Evolutionary conservation across 2,113 vertebrate species (phyloP), one percentile per base, ranked within the genome.

Genomic region (Bungarus multicinctus): DNA sequence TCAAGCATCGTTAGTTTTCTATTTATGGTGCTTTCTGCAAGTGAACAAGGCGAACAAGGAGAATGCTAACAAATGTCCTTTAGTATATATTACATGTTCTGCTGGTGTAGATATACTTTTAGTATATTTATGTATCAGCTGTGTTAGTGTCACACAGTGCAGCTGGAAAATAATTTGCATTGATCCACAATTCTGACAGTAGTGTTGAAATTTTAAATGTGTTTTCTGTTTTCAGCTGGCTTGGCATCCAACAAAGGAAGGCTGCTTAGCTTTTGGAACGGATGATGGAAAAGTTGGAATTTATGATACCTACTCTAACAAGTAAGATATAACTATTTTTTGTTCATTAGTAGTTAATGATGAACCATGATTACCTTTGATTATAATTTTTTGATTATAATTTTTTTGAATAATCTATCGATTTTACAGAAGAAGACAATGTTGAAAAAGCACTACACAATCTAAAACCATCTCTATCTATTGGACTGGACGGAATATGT

Each of bases 271-370:
- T 5, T 99, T 99, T 94, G 99, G 99, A 91, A 99, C 99, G 0
- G 99, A 99, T 22, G 99, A 99, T 10, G 99, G 99, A 5, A 99
- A 99, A 98, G 99, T 99, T 85, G 99, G 99, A 2, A 96, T 99
- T 97, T 99, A 99, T 91, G 98, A 99, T 9, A 98, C 98, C 81
- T 98, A 98, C 92, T 98, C 98, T 34, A 98, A 96, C 98, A 99
- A 98, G 99, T 99, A 97, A 97, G 97, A 94, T 93, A 47, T 34
- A 0, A 52, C 30, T 60, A 0, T 12, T 1, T 50, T 50, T 95
- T 94, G n/a, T 16, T 89, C 0, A 22, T 43, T 81, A 81, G 34
- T 81, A 81, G 16, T 34, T 81, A 81, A 22, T 81, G 34, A 39
- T 43, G 34, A 81, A 22, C 34, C 7, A 43, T 81, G 74, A 43